phyloP scores from a whole-genome alignment of 2,888 invertebrate species.

The Ormyrus labotus region DNA sequence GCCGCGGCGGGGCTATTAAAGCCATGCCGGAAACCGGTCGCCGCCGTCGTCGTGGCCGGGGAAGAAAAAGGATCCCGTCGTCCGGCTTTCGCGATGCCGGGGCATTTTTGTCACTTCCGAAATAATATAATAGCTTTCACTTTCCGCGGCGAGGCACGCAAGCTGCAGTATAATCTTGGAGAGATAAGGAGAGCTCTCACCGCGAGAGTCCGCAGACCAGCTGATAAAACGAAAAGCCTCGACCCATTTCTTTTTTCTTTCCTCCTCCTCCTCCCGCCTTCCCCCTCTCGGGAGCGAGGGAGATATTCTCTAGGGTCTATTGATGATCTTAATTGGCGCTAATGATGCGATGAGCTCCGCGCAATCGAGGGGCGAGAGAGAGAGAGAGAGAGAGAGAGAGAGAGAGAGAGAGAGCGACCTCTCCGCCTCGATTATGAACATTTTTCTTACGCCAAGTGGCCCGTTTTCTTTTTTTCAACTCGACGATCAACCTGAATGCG shows the following conservation, averaged over 20 bases:
- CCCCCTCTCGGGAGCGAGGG: neutral
- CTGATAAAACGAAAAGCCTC: slow-evolving; percentile 46
- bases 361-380: slow-evolving; percentile 11
- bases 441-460: neutral
- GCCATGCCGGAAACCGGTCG: slow-evolving; percentile 46
- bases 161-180: slow-evolving; percentile 19
- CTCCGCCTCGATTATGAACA: neutral
- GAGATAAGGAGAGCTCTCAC: slow-evolving; percentile 42
- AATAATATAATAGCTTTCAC: slow-evolving; percentile 75
- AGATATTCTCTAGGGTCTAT: slow-evolving; percentile 4
- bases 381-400: neutral
- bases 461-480: no score
- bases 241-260: slow-evolving; percentile 30
- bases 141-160: slow-evolving; percentile 59
- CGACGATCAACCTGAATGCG: no score
- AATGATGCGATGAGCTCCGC: slow-evolving; percentile 15
- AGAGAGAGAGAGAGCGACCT: neutral
- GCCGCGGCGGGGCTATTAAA: slow-evolving; percentile 35
- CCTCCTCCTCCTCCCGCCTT: slow-evolving; percentile 10
- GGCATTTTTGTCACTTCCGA: slow-evolving; percentile 69
- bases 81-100: slow-evolving; percentile 66
- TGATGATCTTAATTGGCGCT: slow-evolving; percentile 41
- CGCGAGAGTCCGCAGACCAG: neutral
- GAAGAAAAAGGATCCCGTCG: slow-evolving; percentile 64
- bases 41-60: slow-evolving; percentile 59